phyloP scores from a whole-genome alignment of 2,888 invertebrate species.

The Fragum sueziense region DNA sequence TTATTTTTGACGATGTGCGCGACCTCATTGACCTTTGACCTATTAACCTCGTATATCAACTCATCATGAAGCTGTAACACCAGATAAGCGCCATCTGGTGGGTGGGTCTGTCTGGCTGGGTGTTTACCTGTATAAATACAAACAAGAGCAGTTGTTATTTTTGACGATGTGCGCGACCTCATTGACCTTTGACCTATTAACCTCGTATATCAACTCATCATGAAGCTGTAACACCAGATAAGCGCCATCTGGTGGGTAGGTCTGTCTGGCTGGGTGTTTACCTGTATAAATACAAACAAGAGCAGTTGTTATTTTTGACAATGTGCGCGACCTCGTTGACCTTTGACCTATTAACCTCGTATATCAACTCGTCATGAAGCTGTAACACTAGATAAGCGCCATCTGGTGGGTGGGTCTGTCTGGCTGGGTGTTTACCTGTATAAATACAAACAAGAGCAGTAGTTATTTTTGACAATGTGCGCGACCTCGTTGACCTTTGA shows the following conservation, averaged over 20 bases:
- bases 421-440: constrained; percentile 32
- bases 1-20: constrained; percentile 86
- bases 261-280: constrained; percentile 29
- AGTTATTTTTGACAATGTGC: constrained; percentile 86
- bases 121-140: constrained; percentile 26
- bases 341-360: constrained; percentile 89
- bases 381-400: constrained; percentile 89
- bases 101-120: constrained; percentile 19
- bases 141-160: constrained; percentile 68
- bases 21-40: constrained; percentile 82
- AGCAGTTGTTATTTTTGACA: constrained; percentile 84
- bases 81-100: constrained; percentile 84
- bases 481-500: constrained; percentile 81
- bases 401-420: constrained; percentile 75
- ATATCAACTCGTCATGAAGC: constrained; percentile 97
- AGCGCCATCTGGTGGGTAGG: constrained; percentile 80
- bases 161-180: constrained; percentile 85
- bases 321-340: constrained; percentile 82
- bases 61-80: constrained; percentile 98
- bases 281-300: constrained; percentile 7
- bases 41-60: constrained; percentile 93
- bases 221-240: constrained; percentile 94
- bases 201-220: constrained; percentile 98
- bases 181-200: constrained; percentile 84
- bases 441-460: neutral